Evolutionary conservation across 2,113 vertebrate genomes (phyloP).

Genomic region (Alosa alosa): DNA sequence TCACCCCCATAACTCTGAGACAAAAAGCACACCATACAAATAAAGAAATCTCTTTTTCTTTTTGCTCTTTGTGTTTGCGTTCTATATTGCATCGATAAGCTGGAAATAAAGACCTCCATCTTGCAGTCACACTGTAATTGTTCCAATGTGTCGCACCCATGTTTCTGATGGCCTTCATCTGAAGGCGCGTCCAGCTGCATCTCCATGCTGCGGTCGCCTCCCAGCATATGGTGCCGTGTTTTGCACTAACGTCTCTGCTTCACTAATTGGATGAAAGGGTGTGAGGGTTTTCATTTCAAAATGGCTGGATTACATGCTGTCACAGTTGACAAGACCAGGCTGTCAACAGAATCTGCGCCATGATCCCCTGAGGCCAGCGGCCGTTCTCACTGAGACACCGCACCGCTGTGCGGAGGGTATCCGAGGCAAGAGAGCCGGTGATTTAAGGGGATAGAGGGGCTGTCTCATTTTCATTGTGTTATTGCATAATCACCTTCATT

Average conservation of each 20-base stretch:
- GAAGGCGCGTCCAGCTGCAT: neutral
- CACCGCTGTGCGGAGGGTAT: neutral
- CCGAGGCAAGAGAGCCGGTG: neutral
- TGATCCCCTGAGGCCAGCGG: neutral
- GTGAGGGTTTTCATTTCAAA: neutral
- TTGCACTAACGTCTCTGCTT: neutral
- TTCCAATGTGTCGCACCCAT: neutral
- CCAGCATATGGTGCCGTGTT: neutral
- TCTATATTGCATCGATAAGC: neutral
- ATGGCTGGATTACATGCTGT: neutral
- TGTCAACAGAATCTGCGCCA: neutral
- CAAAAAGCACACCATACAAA: neutral
- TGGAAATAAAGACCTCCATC: neutral
- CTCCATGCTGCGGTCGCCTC: neutral
- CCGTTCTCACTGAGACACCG: neutral
- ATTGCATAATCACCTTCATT: neutral
- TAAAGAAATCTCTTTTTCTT: neutral
- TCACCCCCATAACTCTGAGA: neutral
- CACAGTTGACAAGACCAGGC: neutral
- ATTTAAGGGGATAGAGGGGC: neutral
- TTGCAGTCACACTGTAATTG: neutral
- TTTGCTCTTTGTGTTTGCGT: neutral
- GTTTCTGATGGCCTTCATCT: neutral
- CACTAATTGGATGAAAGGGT: neutral
- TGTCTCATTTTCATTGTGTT: neutral